These are phyloP conservation scores for Hypercompe scribonia DNA, from an alignment of 2,888 invertebrate species.

Conservation along the genomic window DNA sequence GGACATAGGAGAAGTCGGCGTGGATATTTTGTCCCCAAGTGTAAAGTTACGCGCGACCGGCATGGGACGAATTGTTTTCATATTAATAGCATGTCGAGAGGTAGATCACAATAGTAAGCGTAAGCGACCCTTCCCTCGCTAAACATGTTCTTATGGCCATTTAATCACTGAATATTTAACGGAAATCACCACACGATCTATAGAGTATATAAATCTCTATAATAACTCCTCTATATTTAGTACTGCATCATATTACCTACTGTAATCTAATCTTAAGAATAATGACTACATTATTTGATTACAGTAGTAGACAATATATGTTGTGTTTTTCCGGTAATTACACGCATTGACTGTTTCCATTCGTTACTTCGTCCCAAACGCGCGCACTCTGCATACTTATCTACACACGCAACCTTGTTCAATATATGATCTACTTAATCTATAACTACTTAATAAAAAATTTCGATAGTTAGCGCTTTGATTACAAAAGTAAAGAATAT, in stretches of 20 bases:
- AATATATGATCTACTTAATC: neutral
- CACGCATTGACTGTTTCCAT: neutral
- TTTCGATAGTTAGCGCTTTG: neutral
- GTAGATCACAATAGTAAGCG: constrained; percentile 67
- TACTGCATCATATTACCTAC: neutral
- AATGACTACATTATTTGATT: no score
- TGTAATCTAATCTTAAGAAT: neutral
- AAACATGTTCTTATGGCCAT: constrained; percentile 67
- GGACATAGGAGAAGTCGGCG: neutral
- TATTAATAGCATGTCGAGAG: constrained; percentile 84
- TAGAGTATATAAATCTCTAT: neutral
- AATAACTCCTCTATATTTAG: neutral
- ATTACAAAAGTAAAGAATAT: neutral
- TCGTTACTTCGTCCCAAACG: neutral
- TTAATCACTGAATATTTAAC: constrained; percentile 52
- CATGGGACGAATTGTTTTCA: constrained; percentile 85
- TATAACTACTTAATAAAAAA: no score
- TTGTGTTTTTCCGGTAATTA: neutral
- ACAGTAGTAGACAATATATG: neutral
- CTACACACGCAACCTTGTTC: no score
- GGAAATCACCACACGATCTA: constrained; percentile 2
- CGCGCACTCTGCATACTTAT: no score
- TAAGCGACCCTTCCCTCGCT: constrained; percentile 59
- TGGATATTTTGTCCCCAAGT: constrained; percentile 57
- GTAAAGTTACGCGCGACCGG: constrained; percentile 64